Evolutionary conservation across 2,888 invertebrate genomes (phyloP), one percentile per base, ranked within the genome.

Genomic region (Eledona agricola): DNA sequence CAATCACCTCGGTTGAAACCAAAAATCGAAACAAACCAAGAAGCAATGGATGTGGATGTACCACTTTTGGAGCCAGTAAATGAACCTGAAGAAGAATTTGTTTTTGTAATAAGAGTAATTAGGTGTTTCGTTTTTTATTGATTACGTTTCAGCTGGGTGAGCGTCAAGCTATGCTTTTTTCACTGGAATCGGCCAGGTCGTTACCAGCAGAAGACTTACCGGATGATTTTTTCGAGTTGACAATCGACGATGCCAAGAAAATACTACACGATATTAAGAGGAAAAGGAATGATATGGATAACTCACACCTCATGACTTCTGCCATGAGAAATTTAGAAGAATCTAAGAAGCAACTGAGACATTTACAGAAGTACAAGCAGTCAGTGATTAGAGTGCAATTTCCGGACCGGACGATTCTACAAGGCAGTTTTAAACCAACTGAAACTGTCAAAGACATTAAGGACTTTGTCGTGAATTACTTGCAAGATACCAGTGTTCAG

Each of bases 221-320:
- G 0, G 94, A 96, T 74, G 89, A 90, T 35, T 96, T 96, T 74
- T 96, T 90, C 73, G 90, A 94, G 56, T 76, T 95, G 25, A 91
- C 91, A 1, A 81, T 91, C 26, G 84, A 87, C 49, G 96, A 96
- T 79, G 86, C 93, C 0, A 86, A 85, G 66, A 81, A 81, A 69
- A 79, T 96, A 49, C 80, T 90, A 46, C 80, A 83, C 40, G 92
- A 93, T 67, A 80, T 91, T 17, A 88, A 86, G 67, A 83, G 83
- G 66, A 79, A 80, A 23, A 75, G 86, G 2, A 73, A 81, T 16
- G 82, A 83, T 40, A 71, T 87, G 46, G 89, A 90, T 69, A 86
- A 90, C 51, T 82, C 84, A 5, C 90, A 90, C 1, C 75, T 96
- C 29, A 76, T 86, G 64, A 92, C 92, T 0, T 76, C 82, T 9